Evolutionary conservation across 2,113 vertebrate species (phyloP), one percentile per base, ranked within the genome.

Genomic region (Hylia prasina): DNA sequence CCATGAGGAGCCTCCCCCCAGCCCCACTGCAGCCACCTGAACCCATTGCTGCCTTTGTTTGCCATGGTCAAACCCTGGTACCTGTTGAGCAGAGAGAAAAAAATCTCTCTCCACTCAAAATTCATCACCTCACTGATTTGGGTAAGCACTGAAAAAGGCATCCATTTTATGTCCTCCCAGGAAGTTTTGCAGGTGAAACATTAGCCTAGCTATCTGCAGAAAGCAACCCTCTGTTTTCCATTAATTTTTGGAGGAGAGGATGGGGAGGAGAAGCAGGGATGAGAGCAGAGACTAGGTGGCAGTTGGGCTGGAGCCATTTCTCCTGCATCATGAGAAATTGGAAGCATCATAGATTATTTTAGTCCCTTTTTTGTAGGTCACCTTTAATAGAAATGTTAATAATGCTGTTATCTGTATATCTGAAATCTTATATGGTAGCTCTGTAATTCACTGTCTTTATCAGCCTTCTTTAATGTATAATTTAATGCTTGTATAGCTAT

Each of bases 311-410:
- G n/a, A 88, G 44, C 58, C 40, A 6, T 51, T 90, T 72, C 37
- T 85, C 75, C 71, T 65, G 18, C 58, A 75, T 88, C 64, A 56
- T 42, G 68, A 81, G 66, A 61, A 88, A 90, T 83, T 68, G 78
- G 37, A 89, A 86, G 68, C 22, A 70, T 57, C 70, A 84, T 42
- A 31, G 87, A 96, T 91, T 86, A 93, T 91, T 96, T 95, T 83
- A 70, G 90, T 77, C 47, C 47, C 51, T 83, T 44, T 93, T 90
- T 95, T 96, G 89, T 91, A 94, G 93, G 93, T 94, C 90, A 92
- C 71, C 85, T 96, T 92, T 88, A 94, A 93, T 58, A 96, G 87
- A 91, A 96, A 86, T 75, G 87, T 89, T 96, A 93, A 96, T 95
- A 94, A 86, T 5, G 71, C 71, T 48, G 64, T 82, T 94, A 94